Conservation (phyloP, 2,888 invertebrate genomes). For the Syritta pipiens region DNA sequence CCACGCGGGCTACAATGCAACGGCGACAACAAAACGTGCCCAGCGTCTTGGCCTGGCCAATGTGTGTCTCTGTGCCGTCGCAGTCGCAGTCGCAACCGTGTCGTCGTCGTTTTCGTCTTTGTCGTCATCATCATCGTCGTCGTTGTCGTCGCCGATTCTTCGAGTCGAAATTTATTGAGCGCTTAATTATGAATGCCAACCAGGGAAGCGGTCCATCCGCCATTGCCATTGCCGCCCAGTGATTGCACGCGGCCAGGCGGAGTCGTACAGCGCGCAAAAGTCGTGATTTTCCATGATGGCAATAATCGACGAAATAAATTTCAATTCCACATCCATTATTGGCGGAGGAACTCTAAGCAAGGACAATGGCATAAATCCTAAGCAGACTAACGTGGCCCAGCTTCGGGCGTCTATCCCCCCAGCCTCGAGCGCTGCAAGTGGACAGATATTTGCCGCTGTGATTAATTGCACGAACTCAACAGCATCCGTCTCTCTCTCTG, state of each 20-base stretch:
- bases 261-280: conserved; percentile 25
- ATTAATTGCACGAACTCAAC: conserved; percentile 52
- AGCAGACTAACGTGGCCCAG: too few species aligned
- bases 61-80: conserved; percentile 62
- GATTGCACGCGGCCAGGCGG: conserved; percentile 17
- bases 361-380: conserved; percentile 67
- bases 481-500: too few species aligned
- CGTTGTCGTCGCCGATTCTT: conserved; percentile 32
- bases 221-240: conserved; percentile 3
- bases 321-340: conserved; percentile 63
- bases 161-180: conserved; percentile 63
- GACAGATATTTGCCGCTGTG: conserved; percentile 66
- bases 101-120: too few species aligned
- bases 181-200: conserved; percentile 66
- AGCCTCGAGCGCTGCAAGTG: conserved; percentile 56
- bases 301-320: conserved; percentile 68
- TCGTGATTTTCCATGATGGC: conserved; percentile 65
- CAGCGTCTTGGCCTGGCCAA: conserved; percentile 26
- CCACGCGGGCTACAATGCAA: conserved; percentile 15
- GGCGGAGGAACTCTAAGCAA: conserved; percentile 36
- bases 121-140: conserved; percentile 33
- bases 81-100: conserved; percentile 14
- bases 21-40: conserved; percentile 39
- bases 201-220: conserved; percentile 22
- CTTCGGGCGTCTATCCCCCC: too few species aligned